Evolutionary conservation across 2,113 vertebrate genomes (phyloP).

Genomic region (Psittacara wagleri): DNA sequence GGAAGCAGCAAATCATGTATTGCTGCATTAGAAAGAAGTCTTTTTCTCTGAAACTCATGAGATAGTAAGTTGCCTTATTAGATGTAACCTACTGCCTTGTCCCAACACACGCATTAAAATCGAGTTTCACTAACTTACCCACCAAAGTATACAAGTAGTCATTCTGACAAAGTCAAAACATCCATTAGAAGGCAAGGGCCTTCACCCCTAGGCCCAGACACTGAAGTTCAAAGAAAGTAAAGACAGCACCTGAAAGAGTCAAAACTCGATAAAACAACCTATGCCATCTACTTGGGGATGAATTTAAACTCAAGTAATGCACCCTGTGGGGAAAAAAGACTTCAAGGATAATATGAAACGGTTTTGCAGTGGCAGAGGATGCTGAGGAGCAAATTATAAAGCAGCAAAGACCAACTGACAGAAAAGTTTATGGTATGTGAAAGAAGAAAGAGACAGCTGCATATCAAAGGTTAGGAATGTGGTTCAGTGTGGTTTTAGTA

Average conservation of each 20-base stretch:
- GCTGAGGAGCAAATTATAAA: background rate
- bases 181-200: background rate
- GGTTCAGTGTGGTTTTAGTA: background rate
- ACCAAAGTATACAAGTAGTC: background rate
- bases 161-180: background rate
- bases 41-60: background rate
- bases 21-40: background rate
- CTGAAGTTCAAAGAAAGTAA: background rate
- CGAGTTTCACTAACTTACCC: background rate
- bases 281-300: background rate
- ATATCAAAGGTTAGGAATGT: background rate
- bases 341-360: background rate
- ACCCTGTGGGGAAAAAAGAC: background rate
- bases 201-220: background rate
- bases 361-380: background rate
- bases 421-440: background rate
- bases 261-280: background rate
- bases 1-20: background rate
- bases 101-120: background rate
- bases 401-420: background rate
- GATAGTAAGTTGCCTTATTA: background rate
- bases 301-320: background rate
- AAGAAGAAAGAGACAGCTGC: background rate
- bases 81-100: background rate
- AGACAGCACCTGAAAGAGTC: background rate